A percentile compares a stretch with the other conserved stretches of the same genome.
Conservation (phyloP, 2,797 vertebrate species). For the Myotis pilosus region DNA sequence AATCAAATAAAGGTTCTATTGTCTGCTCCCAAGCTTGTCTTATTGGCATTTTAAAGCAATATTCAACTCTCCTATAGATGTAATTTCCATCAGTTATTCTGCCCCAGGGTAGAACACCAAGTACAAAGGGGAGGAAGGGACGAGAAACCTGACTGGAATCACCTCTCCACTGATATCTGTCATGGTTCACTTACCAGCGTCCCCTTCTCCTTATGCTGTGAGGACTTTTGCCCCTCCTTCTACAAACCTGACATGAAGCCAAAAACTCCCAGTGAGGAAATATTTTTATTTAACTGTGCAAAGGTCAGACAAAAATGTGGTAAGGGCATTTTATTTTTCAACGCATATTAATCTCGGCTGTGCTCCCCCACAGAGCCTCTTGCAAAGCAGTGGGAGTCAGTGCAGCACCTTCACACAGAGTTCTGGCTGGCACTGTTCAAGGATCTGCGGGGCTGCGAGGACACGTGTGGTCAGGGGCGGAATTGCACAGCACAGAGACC, state of each 20-base stretch:
- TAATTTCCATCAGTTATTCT: conserved; percentile 65
- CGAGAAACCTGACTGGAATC: conserved; percentile 17
- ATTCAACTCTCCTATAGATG: background rate
- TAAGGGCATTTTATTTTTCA: conserved; percentile 72
- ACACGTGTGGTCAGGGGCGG: background rate
- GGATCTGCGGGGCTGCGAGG: background rate
- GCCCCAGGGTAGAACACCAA: conserved; percentile 48
- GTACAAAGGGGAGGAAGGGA: background rate
- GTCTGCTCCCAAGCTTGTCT: conserved; percentile 65
- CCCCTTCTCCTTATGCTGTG: background rate
- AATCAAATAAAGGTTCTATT: conserved; percentile 60
- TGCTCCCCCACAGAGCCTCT: background rate
- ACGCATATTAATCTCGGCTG: conserved; percentile 57
- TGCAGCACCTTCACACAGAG: background rate
- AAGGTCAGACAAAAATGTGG: conserved; percentile 70
- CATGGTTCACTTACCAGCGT: background rate
- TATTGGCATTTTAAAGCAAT: conserved; percentile 68
- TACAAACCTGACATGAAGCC: conserved; percentile 65
- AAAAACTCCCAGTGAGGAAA: conserved; percentile 67
- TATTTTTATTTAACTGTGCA: conserved; percentile 69
- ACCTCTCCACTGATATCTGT: background rate
- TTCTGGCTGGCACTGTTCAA: background rate
- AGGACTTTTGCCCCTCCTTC: conserved; percentile 3
- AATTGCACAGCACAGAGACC: background rate
- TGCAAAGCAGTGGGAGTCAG: background rate